phyloP scores from a whole-genome alignment of 2,888 invertebrate genomes.

The Creontiades dilutus region DNA sequence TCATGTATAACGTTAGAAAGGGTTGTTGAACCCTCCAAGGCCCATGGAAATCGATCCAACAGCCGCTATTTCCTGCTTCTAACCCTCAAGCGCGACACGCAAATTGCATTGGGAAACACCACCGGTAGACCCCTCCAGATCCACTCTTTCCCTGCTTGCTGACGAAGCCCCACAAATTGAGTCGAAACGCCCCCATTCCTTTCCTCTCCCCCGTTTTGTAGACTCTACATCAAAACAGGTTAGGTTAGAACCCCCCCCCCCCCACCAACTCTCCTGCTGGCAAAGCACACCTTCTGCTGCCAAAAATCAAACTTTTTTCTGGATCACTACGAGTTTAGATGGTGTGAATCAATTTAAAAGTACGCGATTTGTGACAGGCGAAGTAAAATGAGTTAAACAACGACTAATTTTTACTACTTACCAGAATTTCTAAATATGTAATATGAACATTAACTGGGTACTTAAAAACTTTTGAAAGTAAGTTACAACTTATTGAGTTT shows the following conservation, averaged over 20 bases:
- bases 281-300: background rate
- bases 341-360: background rate
- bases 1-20: conserved; percentile 37
- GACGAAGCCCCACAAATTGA: conserved; percentile 62
- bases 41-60: conserved; percentile 65
- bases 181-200: conserved; percentile 38
- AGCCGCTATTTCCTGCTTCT: conserved; percentile 57
- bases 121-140: conserved; percentile 1
- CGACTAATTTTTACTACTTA: too few species aligned
- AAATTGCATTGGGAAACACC: conserved; percentile 61
- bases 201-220: background rate
- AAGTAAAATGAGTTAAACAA: background rate
- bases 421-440: too few species aligned
- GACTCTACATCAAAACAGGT: conserved; percentile 29
- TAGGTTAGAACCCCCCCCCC: background rate
- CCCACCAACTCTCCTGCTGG: too few species aligned
- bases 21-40: conserved; percentile 63
- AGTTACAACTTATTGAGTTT: too few species aligned
- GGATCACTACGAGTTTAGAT: background rate
- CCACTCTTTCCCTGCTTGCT: conserved; percentile 4
- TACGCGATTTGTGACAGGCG: background rate
- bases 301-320: background rate
- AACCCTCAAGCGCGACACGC: conserved; percentile 60
- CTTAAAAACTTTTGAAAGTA: too few species aligned
- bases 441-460: too few species aligned